phyloP scores from a whole-genome alignment of 2,113 vertebrate genomes.

The Pteruthius melanotis region DNA sequence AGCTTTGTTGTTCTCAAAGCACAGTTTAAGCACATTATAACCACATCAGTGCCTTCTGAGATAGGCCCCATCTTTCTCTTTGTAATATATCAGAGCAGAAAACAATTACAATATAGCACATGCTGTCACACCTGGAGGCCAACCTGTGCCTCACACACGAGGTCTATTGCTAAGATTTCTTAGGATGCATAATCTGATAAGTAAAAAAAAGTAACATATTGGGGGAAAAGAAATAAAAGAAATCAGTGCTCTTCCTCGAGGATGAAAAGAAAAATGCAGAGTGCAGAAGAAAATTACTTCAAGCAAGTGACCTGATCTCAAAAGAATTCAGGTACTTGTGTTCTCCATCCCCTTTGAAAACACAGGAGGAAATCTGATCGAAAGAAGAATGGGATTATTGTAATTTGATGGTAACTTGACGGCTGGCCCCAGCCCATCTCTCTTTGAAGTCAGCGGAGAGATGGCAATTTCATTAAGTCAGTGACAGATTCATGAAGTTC shows the following conservation, averaged over 20 bases:
- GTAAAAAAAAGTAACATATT: neutral
- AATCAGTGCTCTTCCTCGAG: neutral
- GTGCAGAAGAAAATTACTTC: neutral
- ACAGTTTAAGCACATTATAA: neutral
- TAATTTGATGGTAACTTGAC: neutral
- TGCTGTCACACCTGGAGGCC: neutral
- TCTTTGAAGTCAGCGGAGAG: slow-evolving; percentile 14
- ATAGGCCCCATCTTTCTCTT: neutral
- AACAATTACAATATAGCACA: neutral
- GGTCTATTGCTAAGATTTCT: neutral
- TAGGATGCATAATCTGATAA: neutral
- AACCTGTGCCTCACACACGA: neutral
- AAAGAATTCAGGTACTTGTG: neutral
- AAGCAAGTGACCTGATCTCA: neutral
- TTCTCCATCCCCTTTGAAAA: neutral
- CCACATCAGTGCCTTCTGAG: neutral
- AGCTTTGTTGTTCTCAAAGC: neutral
- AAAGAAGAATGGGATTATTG: neutral
- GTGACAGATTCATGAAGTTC: slow-evolving; percentile 9
- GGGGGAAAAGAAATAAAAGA: neutral
- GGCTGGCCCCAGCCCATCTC: neutral
- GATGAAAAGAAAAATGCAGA: neutral
- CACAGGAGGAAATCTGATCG: neutral
- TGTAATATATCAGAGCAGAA: neutral
- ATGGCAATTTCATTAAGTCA: slow-evolving; percentile 22